These are phyloP conservation scores for Drosophila melanica DNA, from an alignment of 1,140 invertebrate genomes.

Conservation along the genomic window DNA sequence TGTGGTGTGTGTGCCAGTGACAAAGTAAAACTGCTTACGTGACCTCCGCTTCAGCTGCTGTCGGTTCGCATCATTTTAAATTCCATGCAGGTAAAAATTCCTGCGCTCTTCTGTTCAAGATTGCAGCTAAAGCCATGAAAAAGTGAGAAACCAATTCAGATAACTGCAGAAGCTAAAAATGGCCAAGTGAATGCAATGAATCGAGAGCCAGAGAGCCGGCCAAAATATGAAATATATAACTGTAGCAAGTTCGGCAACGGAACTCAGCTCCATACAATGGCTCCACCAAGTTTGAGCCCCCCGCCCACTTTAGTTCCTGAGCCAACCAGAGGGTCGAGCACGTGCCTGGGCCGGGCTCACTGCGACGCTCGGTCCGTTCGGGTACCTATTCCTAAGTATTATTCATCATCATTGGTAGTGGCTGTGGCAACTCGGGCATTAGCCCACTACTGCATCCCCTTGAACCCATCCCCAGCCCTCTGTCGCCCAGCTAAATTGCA, in stretches of 20 bases:
- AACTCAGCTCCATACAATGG: conserved; percentile 55
- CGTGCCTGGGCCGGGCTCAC: conserved; percentile 57
- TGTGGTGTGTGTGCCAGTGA: conserved; percentile 49
- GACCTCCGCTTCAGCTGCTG: conserved; percentile 42
- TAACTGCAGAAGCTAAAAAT: conserved; percentile 60
- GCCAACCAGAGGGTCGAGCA: conserved; percentile 27
- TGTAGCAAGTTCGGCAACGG: conserved; percentile 61
- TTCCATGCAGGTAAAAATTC: conserved; percentile 77
- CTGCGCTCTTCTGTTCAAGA: conserved; percentile 53
- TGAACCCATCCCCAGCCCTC: neutral
- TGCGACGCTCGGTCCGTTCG: conserved; percentile 31
- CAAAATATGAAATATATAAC: conserved; percentile 80
- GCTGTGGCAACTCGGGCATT: conserved; percentile 58
- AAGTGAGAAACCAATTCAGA: conserved; percentile 78
- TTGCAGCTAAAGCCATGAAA: conserved; percentile 75
- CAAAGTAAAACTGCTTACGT: conserved; percentile 80
- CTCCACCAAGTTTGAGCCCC: neutral
- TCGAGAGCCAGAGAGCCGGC: conserved; percentile 47
- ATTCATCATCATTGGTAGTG: conserved; percentile 75
- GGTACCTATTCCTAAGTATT: conserved; percentile 18
- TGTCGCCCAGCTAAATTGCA: conserved; percentile 49
- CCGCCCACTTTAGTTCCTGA: neutral
- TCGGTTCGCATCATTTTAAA: conserved; percentile 67
- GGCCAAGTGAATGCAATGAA: conserved; percentile 63
- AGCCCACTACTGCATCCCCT: conserved; percentile 22